A percentile compares a stretch with the other conserved stretches of the same genome.
Conservation (phyloP, 2,888 invertebrate genomes). For the Eurytoma californica region DNA sequence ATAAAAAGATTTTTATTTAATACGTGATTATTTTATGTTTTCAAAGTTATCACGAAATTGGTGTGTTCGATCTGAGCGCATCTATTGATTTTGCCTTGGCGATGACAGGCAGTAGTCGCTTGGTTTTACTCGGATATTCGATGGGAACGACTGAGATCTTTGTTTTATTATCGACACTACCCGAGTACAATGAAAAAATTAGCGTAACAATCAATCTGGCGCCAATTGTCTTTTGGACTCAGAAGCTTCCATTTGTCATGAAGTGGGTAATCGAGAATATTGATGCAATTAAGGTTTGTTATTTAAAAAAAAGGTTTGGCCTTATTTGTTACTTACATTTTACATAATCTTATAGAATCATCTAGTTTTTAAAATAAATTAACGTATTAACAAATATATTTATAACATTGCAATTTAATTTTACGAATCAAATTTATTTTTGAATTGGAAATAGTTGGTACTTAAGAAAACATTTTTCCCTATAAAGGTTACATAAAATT, state of each 20-base stretch:
- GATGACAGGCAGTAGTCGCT: slow-evolving; percentile 76
- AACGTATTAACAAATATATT: too few species aligned
- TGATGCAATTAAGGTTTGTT: slow-evolving; percentile 11
- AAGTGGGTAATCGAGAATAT: not conserved
- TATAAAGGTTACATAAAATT: too few species aligned
- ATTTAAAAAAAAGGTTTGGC: not conserved
- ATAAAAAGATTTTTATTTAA: not conserved
- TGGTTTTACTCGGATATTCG: slow-evolving; percentile 90
- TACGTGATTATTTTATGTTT: not conserved
- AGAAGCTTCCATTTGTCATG: slow-evolving; percentile 2
- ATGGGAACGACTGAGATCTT: slow-evolving; percentile 89
- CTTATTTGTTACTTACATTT: too few species aligned
- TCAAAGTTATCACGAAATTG: slow-evolving; percentile 90
- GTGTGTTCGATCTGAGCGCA: slow-evolving; percentile 88
- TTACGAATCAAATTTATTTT: too few species aligned
- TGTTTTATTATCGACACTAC: slow-evolving; percentile 81
- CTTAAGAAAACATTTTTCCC: too few species aligned
- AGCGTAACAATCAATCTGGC: slow-evolving; percentile 67
- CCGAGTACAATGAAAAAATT: slow-evolving; percentile 82
- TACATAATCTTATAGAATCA: too few species aligned
- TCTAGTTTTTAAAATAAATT: too few species aligned
- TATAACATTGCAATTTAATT: too few species aligned
- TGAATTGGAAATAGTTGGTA: too few species aligned
- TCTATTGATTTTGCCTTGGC: slow-evolving; percentile 84
- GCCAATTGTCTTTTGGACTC: slow-evolving; percentile 33